Percentiles rank a stretch among this genome's conserved stretches.
Conservation (phyloP, 2,113 vertebrate genomes). For the Pantherophis guttatus region DNA sequence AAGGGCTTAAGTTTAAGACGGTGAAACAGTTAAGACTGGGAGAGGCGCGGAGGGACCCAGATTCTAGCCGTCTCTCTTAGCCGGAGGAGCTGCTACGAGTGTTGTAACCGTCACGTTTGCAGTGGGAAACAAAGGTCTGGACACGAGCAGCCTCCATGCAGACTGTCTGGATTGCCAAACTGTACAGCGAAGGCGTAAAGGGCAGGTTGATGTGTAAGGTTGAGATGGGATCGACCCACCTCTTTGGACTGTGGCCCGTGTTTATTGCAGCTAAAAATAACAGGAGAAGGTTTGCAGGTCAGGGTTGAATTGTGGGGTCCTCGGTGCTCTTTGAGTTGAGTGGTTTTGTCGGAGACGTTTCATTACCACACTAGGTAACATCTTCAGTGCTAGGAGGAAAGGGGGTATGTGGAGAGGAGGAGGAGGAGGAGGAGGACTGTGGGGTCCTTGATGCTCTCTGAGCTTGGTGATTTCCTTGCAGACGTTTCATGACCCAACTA, state of each 20-base stretch:
- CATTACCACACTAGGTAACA: background rate
- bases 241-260: background rate
- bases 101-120: background rate
- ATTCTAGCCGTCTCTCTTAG: background rate
- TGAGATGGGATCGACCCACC: background rate
- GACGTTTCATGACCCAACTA: background rate
- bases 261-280: background rate
- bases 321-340: background rate
- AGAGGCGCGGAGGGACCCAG: background rate
- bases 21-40: background rate
- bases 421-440: background rate
- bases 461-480: background rate
- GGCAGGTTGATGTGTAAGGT: background rate
- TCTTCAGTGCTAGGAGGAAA: too few species aligned
- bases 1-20: background rate
- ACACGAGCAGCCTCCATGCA: rapidly evolving
- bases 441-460: background rate
- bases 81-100: background rate
- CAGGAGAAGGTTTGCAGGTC: background rate
- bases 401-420: background rate
- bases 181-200: background rate
- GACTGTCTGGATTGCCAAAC: background rate
- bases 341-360: background rate
- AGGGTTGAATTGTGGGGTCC: background rate
- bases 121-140: background rate